Conservation (phyloP, 2,888 invertebrate species). For the Heliconius hortense region DNA sequence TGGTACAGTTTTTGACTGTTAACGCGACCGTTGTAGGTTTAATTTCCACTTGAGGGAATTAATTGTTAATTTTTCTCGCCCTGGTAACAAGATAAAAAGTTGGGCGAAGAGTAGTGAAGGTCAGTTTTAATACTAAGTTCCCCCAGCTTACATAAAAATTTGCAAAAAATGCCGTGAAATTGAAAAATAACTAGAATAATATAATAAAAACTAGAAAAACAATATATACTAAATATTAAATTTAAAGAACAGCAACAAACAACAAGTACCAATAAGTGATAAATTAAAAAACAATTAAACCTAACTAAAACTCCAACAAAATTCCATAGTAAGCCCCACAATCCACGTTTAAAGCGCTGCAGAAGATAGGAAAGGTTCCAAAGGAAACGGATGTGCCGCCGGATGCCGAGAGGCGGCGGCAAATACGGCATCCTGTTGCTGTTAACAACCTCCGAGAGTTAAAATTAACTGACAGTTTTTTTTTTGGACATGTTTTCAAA, state of each 20-base stretch:
- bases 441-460: constrained; percentile 44
- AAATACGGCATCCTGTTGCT: constrained; percentile 51
- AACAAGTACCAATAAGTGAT: neutral
- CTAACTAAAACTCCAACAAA: constrained; percentile 21
- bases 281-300: constrained; percentile 4
- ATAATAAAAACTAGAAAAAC: no score
- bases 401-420: constrained; percentile 49
- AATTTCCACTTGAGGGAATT: no score
- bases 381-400: constrained; percentile 44
- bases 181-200: no score
- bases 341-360: constrained; percentile 30
- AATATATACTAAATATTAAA: neutral
- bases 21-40: no score
- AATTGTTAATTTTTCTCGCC: no score
- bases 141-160: no score
- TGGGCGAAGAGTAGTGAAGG: no score
- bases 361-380: constrained; percentile 40
- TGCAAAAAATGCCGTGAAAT: no score
- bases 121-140: no score
- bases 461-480: constrained; percentile 40
- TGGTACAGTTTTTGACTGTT: no score
- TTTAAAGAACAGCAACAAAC: neutral
- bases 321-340: constrained; percentile 23
- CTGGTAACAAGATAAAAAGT: no score
- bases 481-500: constrained; percentile 11